Conservation (phyloP, 2,888 invertebrate genomes). For the Sceliomorpha sp. region DNA sequence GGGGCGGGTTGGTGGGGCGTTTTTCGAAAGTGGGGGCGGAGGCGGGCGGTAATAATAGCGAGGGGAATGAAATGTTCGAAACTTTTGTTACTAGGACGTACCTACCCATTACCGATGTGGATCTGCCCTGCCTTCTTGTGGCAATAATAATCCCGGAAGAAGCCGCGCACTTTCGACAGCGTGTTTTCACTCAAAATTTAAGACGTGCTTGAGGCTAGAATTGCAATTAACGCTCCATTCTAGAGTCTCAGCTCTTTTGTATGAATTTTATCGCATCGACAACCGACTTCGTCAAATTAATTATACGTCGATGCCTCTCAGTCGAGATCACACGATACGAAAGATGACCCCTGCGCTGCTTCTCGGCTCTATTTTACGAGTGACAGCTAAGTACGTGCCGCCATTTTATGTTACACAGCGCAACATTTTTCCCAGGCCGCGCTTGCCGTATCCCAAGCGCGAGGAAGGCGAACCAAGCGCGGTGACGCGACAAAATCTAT, state of each 20-base stretch:
- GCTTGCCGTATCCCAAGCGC: background rate
- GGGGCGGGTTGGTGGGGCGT: too few relatives aligned
- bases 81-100: slow-evolving; percentile 20
- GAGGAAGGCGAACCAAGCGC: background rate
- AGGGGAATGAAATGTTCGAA: slow-evolving; percentile 30
- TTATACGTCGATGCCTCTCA: slow-evolving; percentile 44
- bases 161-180: slow-evolving; percentile 45
- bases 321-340: slow-evolving; percentile 51
- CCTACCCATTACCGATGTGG: slow-evolving; percentile 26
- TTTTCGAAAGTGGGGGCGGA: too few relatives aligned
- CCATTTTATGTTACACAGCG: slow-evolving; percentile 1
- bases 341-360: slow-evolving; percentile 42
- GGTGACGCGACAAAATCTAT: slow-evolving; percentile 45
- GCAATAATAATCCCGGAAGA: slow-evolving; percentile 56
- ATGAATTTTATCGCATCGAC: slow-evolving; percentile 55
- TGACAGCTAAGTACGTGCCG: slow-evolving; percentile 21
- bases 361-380: slow-evolving; percentile 40
- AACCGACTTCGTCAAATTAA: slow-evolving; percentile 53
- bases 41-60: too few relatives aligned
- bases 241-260: slow-evolving; percentile 42
- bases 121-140: slow-evolving; percentile 40
- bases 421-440: slow-evolving; percentile 2
- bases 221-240: slow-evolving; percentile 53
- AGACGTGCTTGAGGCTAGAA: slow-evolving; percentile 53
- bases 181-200: slow-evolving; percentile 54